These are phyloP conservation scores for Candoia aspera DNA, from an alignment of 2,113 vertebrate genomes.

Conservation along the genomic window DNA sequence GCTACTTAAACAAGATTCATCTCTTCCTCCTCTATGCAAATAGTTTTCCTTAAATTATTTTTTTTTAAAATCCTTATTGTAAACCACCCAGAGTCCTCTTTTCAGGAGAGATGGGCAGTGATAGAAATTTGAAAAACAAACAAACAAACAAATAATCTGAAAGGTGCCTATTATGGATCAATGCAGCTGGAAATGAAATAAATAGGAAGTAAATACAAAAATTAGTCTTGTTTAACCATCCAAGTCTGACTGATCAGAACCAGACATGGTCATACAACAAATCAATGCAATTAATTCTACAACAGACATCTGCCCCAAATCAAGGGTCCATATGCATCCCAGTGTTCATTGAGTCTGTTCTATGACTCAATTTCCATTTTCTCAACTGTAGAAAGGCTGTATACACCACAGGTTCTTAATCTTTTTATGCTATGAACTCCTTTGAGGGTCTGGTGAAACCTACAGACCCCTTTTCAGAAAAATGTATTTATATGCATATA, in stretches of 20 bases:
- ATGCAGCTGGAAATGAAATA: neutral
- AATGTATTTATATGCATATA: too few species aligned
- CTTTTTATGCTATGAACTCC: too few species aligned
- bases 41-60: neutral
- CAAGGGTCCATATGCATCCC: neutral
- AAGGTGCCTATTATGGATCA: neutral
- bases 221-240: neutral
- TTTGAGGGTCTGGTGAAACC: too few species aligned
- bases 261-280: neutral
- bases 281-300: neutral
- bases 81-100: too few species aligned
- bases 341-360: neutral
- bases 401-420: neutral
- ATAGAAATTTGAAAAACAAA: too few species aligned
- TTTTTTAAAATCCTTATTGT: too few species aligned
- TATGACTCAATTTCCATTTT: neutral
- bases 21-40: neutral
- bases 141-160: too few species aligned
- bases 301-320: neutral
- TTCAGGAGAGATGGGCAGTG: too few species aligned
- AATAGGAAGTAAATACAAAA: neutral
- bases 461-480: too few species aligned
- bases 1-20: too few species aligned
- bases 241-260: neutral
- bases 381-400: neutral